These are phyloP conservation scores for Isurus oxyrinchus DNA, from an alignment of 2,113 vertebrate genomes.

Conservation along the genomic window DNA sequence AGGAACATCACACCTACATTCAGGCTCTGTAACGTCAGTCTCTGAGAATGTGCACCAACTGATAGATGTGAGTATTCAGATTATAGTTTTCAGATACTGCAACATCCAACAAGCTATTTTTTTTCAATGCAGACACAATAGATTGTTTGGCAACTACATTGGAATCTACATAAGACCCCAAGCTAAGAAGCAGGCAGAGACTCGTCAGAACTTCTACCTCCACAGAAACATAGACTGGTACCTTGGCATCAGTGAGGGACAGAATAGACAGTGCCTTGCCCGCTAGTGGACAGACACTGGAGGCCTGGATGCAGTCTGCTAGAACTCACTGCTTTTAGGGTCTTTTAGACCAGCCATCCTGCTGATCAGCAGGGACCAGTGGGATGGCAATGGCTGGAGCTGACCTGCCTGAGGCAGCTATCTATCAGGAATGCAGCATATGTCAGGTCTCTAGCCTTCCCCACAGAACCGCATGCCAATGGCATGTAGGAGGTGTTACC, in stretches of 20 bases:
- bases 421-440: neutral
- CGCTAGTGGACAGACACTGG: neutral
- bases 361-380: neutral
- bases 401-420: neutral
- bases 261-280: neutral
- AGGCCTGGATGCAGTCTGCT: neutral
- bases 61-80: neutral
- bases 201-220: neutral
- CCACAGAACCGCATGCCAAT: too few species aligned
- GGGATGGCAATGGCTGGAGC: neutral
- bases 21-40: neutral
- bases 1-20: neutral
- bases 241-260: too few species aligned
- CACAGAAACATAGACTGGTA: neutral
- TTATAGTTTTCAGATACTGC: neutral
- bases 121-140: neutral
- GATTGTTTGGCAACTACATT: neutral
- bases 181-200: neutral
- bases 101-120: neutral
- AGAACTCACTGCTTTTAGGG: neutral
- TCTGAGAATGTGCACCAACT: neutral
- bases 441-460: neutral
- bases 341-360: neutral
- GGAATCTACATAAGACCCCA: neutral
- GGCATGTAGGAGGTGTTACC: too few species aligned